These are phyloP conservation scores for Falco novaeseelandiae DNA, from an alignment of 2,797 vertebrate genomes.

Conservation along the genomic window DNA sequence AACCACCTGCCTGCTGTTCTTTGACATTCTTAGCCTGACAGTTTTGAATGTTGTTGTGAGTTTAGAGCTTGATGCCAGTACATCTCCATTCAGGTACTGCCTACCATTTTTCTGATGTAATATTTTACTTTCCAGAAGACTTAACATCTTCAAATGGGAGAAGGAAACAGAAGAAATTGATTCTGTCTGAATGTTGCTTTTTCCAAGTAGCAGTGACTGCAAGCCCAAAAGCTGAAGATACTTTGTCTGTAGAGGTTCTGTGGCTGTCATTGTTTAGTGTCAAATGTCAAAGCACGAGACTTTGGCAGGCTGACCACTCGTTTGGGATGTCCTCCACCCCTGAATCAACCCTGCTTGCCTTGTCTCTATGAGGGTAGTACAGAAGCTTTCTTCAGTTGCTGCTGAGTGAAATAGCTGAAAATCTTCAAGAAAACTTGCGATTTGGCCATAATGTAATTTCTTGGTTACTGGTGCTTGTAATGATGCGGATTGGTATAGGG, in stretches of 20 bases:
- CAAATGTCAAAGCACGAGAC: neutral
- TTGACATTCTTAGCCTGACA: neutral
- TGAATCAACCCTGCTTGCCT: neutral
- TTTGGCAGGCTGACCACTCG: neutral
- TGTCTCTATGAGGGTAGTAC: too few species aligned
- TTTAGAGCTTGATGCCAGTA: neutral
- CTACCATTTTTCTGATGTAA: neutral
- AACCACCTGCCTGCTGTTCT: neutral
- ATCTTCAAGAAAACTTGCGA: neutral
- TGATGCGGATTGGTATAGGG: neutral
- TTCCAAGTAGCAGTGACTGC: neutral
- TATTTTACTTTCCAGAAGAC: neutral
- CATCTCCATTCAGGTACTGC: neutral
- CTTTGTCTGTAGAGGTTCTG: neutral
- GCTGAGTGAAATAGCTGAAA: neutral
- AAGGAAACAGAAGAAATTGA: neutral
- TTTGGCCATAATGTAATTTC: neutral
- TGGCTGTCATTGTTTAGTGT: neutral
- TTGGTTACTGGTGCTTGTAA: neutral
- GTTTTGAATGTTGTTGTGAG: neutral
- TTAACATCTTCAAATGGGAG: neutral
- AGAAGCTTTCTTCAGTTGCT: neutral
- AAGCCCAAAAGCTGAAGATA: neutral
- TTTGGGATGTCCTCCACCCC: neutral
- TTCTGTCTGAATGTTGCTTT: neutral